Evolutionary conservation across 2,113 vertebrate genomes (phyloP), one percentile per base, ranked within the genome.

Genomic region (Carollia perspicillata): DNA sequence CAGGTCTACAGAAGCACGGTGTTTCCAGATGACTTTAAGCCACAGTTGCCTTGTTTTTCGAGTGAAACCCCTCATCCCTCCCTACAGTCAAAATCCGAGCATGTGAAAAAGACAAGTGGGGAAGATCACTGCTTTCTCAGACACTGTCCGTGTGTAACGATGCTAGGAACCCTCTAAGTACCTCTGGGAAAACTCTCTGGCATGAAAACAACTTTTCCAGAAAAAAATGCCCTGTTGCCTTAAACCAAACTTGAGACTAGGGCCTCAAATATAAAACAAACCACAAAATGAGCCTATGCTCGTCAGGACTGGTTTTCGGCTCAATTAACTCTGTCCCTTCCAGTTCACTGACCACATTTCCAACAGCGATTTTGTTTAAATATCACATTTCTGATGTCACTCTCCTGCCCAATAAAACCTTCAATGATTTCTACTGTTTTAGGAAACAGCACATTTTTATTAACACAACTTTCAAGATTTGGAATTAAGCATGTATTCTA

Each of bases 241-340:
- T 91, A 90, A 80, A 51, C 42, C 53, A 90, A 66, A 51, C 20
- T 26, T 71, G 79, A 95, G 69, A 47, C 22, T 11, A 33, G 13
- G 40, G 13, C 72, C 63, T 92, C 84, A 53, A 23, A 81, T 10
- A n/a, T 26, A 55, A 71, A 95, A 63, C 37, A 92, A 95, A 94
- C 89, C 84, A 84, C 69, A 69, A 77, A 93, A 91, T 44, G 83
- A 77, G 55, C 37, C 55, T 55, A 58, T 89, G 78, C 68, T 89
- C 18, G 0, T 93, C 78, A 44, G 17, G 81, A 60, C 30, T 60
- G 40, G 51, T 95, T 97, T 96, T 91, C 68, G 40, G 87, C 84
- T 96, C 95, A 44, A 78, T 92, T 93, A 92, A 85, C 83, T 94
- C 69, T 60, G 72, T 72, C 68, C 79, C 60, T 95, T 89, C 58